Base-by-base conservation (phyloP, 2,888 invertebrate genomes). In the Hirtodrosophila trivittata region DNA sequence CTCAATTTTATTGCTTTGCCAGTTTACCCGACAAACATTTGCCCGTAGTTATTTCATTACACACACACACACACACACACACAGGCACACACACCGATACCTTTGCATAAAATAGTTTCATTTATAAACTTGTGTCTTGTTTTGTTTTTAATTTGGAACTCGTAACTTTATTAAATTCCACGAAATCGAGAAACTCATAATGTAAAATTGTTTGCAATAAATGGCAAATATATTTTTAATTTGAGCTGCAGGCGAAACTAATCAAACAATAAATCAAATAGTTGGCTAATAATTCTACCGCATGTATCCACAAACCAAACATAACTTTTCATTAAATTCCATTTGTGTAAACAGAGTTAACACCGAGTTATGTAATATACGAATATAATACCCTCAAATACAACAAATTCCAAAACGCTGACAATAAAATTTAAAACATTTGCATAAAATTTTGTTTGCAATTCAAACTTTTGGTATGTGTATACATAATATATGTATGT, bases 1-100 rank as follows among this genome's bases (percentile, higher is more conserved):
- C 80, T 73, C 56, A 73, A 67, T 72, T 77, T 84, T 84, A 82
- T 77, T 67, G 77, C 77, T 41, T 39, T 35, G 57, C 51, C 58
- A 55, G 50, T 75, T 60, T 46, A 38, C 30, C 60, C 38, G 58
- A 56, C 70, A 77, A 73, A 81, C 70, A 73, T 69, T 66, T 59
- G 37, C 37, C 54, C 51, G 28, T 47, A 21, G 18, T 21, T 21
- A 35, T 37, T 52, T 59, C 46, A 66, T 66, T 66, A 58, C 2
- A 26, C 18, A 21, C 18, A 21, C 18, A 21, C 18, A 21, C 18
- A 21, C 18, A 21, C 18, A 21, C 18, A 21, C 18, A 21, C 18
- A 21, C 18, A 21, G 3, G 5, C 18, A 21, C 18, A 21, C 32
- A 32, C 32, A 32, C 9, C 5, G 1, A 21, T 5, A 21, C 18